Base-by-base conservation (phyloP, 1,140 invertebrate species). In the Drosophila teissieri region DNA sequence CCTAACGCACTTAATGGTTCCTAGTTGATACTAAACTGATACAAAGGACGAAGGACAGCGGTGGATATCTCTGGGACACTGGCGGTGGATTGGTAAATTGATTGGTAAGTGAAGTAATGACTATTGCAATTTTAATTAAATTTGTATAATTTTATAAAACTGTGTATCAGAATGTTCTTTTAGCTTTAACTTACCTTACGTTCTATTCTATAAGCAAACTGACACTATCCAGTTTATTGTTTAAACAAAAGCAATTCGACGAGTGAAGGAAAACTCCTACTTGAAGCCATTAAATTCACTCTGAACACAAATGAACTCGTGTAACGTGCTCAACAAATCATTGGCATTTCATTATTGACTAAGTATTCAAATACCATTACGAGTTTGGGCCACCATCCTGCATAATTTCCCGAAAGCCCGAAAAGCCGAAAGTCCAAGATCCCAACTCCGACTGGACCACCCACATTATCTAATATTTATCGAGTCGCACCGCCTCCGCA, bases 21-120 rank as follows among this genome's bases (percentile, higher is more conserved):
- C 84, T 88, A 88, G 80, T 72, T 83, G 65, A 80, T 73, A 70
- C 76, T 83, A 80, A 72, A 70, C 61, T 78, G 62, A 78, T 77
- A 80, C 63, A 80, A 69, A 78, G 45, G 39, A 48, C 42, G 22
- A 12, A 60, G 42, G 24, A 52, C 14, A 49, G 57, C 14, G 11
- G 46, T 27, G 46, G 22, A 51, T 51, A 15, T 34, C 54, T 44
- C 58, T 51, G 56, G 48, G 40, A 60, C 60, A 52, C 52, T 11
- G 17, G 24, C 27, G 46, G 56, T 67, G 73, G 80, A 74, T 78
- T 72, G 73, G 51, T 55, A 74, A 77, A 61, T 73, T 86, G 83
- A 88, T 72, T 79, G 83, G 83, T 86, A 60, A 88, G 83, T 42
- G 4, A 24, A 24, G 4, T 24, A 4, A 24, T 24, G 4, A 24